These are phyloP conservation scores for Stegophylla sp. DNA, from an alignment of 2,888 invertebrate genomes.

Conservation along the genomic window DNA sequence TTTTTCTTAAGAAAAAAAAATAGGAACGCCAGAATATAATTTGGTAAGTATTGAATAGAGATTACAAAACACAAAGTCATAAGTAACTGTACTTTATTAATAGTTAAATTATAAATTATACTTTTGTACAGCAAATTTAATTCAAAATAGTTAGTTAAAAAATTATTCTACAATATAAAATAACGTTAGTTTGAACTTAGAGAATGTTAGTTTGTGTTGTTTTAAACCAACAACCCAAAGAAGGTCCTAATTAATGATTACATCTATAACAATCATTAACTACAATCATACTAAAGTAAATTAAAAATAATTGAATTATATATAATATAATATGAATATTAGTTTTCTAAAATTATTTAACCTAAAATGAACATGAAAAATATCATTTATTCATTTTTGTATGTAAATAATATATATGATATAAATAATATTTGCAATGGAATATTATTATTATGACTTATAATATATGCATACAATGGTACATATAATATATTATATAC, in stretches of 20 bases:
- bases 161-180: constrained; percentile 21
- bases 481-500: constrained; percentile 22
- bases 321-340: no score
- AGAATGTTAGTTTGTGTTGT: constrained; percentile 26
- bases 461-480: constrained; percentile 9
- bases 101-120: constrained; percentile 16
- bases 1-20: constrained; percentile 30
- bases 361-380: constrained; percentile 16
- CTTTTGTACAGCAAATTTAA: constrained; percentile 35
- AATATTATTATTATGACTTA: constrained; percentile 22
- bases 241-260: constrained; percentile 35
- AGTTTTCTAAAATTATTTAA: constrained; percentile 7
- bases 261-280: constrained; percentile 26
- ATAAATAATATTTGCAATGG: constrained; percentile 11
- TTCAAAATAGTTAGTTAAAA: constrained; percentile 38
- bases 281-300: constrained; percentile 18
- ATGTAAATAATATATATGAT: background rate
- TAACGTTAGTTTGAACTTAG: constrained; percentile 30
- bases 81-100: constrained; percentile 32
- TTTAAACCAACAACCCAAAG: constrained; percentile 17
- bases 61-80: background rate
- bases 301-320: constrained; percentile 23
- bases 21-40: constrained; percentile 29
- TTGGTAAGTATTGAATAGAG: constrained; percentile 23
- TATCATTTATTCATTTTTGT: background rate